These are phyloP conservation scores for Chironomus tepperi DNA, from an alignment of 1,140 invertebrate genomes.

Conservation along the genomic window DNA sequence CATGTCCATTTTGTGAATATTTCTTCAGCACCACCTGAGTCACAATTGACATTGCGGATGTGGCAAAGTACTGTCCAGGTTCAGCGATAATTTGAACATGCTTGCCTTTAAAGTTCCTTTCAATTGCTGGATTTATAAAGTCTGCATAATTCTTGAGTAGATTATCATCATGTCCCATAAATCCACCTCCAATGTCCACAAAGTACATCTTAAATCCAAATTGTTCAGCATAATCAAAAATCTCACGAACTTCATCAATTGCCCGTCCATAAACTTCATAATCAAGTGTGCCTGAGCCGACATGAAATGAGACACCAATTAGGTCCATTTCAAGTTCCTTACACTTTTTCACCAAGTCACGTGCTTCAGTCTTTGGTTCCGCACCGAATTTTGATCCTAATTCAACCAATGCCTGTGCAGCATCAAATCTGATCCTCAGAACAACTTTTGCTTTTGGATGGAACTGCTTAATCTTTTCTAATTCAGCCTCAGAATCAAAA, in stretches of 20 bases:
- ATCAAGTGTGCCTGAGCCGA: not conserved
- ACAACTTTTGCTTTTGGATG: constrained; percentile 24
- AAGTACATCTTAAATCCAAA: constrained; percentile 64
- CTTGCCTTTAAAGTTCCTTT: constrained; percentile 62
- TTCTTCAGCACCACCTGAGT: constrained; percentile 44
- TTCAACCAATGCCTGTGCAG: not conserved
- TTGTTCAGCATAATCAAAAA: constrained; percentile 62
- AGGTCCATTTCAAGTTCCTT: not conserved
- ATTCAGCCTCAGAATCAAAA: not conserved
- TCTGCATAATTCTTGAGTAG: constrained; percentile 39
- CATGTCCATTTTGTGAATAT: not conserved
- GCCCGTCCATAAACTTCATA: constrained; percentile 60
- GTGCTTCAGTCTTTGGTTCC: not conserved
- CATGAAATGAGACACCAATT: constrained; percentile 14
- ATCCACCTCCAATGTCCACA: constrained; percentile 81
- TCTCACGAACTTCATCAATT: constrained; percentile 51
- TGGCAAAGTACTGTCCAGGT: constrained; percentile 91
- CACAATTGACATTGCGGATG: constrained; percentile 85
- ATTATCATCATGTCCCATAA: constrained; percentile 55
- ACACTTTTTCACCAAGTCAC: not conserved
- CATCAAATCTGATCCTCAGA: constrained; percentile 19
- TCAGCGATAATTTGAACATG: constrained; percentile 85
- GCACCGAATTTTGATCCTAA: constrained; percentile 20
- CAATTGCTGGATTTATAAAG: constrained; percentile 59
- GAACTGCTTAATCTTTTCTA: constrained; percentile 5